Conservation (phyloP, 2,888 invertebrate species). For the Isotomurus palustris region DNA sequence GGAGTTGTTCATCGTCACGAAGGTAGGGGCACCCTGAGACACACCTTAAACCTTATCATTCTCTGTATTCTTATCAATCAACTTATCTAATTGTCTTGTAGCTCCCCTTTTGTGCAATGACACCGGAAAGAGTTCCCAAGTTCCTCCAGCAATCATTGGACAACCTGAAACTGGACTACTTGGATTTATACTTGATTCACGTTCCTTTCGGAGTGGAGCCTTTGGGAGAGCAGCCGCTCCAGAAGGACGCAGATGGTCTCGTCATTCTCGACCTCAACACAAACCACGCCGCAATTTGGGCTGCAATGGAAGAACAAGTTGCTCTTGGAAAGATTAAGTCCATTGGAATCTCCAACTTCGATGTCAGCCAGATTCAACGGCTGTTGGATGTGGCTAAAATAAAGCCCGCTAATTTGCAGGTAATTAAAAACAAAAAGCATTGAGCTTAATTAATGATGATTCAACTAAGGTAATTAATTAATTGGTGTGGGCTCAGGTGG, state of each 20-base stretch:
- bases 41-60: too few species aligned
- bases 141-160: conserved; percentile 61
- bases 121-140: conserved; percentile 52
- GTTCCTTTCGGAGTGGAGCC: conserved; percentile 66
- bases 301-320: conserved; percentile 62
- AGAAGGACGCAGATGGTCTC: conserved; percentile 61
- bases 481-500: conserved; percentile 46
- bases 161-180: conserved; percentile 67
- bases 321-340: conserved; percentile 65
- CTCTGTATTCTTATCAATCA: too few species aligned
- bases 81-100: conserved; percentile 2
- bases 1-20: conserved; percentile 78
- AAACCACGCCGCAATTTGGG: conserved; percentile 69
- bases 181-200: conserved; percentile 79
- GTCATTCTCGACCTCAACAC: conserved; percentile 55
- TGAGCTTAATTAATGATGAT: background rate
- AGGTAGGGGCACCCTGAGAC: too few species aligned
- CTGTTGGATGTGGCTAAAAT: conserved; percentile 60
- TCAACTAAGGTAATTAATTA: background rate
- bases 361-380: conserved; percentile 64
- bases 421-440: conserved; percentile 24
- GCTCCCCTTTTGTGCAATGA: conserved; percentile 18
- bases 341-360: conserved; percentile 83
- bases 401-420: conserved; percentile 58
- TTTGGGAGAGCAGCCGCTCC: conserved; percentile 62